phyloP scores from a whole-genome alignment of 2,113 vertebrate species.

The Neodon shergylaensis region DNA sequence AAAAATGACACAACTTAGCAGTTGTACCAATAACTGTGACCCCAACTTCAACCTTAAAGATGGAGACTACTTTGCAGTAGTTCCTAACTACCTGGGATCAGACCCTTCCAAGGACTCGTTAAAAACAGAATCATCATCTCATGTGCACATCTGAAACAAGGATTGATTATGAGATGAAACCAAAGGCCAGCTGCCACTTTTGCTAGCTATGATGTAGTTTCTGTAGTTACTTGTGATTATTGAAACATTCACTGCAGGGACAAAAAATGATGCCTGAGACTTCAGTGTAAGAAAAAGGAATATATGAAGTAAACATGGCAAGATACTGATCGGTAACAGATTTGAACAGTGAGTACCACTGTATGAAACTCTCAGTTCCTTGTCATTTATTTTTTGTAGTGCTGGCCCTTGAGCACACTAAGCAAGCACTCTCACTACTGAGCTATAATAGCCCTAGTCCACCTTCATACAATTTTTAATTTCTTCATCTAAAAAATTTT shows the following conservation, averaged over 20 bases:
- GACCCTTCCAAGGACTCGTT: not conserved
- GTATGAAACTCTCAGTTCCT: not conserved
- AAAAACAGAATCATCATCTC: not conserved
- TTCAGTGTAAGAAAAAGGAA: not conserved
- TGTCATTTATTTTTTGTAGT: not conserved
- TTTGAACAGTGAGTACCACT: not conserved
- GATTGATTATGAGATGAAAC: not conserved
- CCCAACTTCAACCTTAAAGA: slow-evolving; percentile 16
- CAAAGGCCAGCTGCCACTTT: not conserved
- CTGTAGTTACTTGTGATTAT: not conserved
- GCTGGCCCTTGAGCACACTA: not conserved
- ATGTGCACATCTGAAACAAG: not conserved
- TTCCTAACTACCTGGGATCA: slow-evolving; percentile 7
- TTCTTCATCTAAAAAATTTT: not conserved
- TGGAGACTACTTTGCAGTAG: slow-evolving; percentile 40
- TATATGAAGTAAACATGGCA: not conserved
- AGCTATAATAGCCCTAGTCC: not conserved
- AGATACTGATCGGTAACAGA: not conserved
- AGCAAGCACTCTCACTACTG: not conserved
- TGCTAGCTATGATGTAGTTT: not conserved
- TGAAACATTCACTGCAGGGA: not conserved
- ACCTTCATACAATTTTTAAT: not conserved
- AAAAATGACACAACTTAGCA: slow-evolving; percentile 37
- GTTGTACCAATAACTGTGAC: not conserved
- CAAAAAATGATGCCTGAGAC: not conserved